A percentile compares a stretch with the other conserved stretches of the same genome.
Conservation (phyloP, 2,888 invertebrate species). For the Pterobdella sp. region DNA sequence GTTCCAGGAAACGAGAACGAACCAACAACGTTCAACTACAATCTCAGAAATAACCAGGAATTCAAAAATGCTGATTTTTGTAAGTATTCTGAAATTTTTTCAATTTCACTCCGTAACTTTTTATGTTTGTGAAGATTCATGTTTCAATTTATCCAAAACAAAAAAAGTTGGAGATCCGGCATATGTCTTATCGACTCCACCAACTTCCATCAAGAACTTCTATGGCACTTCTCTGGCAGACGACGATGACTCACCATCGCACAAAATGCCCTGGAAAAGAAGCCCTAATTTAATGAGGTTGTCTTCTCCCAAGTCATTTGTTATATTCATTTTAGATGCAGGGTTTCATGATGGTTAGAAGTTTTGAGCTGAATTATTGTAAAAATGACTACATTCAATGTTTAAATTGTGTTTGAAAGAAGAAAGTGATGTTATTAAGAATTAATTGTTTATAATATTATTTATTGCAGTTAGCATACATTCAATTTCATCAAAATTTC, state of each 20-base stretch:
- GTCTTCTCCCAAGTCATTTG: too few species aligned
- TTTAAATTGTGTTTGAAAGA: too few species aligned
- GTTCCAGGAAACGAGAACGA: not conserved
- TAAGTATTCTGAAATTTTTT: not conserved
- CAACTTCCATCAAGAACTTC: constrained; percentile 11
- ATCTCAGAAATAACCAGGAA: not conserved
- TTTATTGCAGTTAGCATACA: too few species aligned
- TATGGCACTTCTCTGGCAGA: constrained; percentile 10
- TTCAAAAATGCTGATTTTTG: not conserved
- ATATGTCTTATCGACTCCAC: constrained; percentile 11
- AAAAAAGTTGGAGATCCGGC: constrained; percentile 3
- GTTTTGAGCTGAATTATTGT: too few species aligned
- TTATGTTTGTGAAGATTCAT: not conserved
- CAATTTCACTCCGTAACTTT: constrained; percentile 1
- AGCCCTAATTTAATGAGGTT: not conserved
- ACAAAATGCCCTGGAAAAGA: not conserved
- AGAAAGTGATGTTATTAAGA: too few species aligned
- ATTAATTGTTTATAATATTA: too few species aligned
- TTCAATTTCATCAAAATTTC: too few species aligned
- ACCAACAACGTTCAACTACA: not conserved
- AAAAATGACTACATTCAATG: too few species aligned
- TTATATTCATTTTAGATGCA: too few species aligned
- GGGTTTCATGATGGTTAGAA: too few species aligned
- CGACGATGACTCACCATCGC: not conserved
- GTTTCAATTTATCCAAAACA: not conserved